A percentile compares a stretch with the other conserved stretches of the same genome.
Evolutionary conservation across 1,140 invertebrate genomes (phyloP).

Genomic region (Mamestra configurata): DNA sequence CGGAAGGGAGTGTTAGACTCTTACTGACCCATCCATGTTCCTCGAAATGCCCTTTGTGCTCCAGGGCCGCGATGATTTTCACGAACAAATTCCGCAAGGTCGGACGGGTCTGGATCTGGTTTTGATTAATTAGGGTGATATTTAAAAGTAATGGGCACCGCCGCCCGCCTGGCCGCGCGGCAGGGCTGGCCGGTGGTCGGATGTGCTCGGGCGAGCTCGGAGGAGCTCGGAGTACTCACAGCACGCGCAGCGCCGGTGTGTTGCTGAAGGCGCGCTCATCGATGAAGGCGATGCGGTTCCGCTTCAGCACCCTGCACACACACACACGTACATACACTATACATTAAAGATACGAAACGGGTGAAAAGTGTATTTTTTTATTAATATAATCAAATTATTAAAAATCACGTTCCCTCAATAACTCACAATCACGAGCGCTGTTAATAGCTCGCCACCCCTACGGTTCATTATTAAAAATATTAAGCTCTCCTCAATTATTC

Average conservation of each 20-base stretch:
- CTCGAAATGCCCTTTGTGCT: too few species aligned
- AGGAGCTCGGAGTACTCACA: constrained; percentile 87
- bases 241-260: constrained; percentile 81
- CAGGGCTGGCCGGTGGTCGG: too few species aligned
- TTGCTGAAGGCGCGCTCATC: constrained; percentile 89
- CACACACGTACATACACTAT: neutral
- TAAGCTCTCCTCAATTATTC: neutral
- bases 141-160: neutral
- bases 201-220: too few species aligned
- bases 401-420: too few species aligned
- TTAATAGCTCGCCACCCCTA: neutral
- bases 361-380: too few species aligned
- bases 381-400: too few species aligned
- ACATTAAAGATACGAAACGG: neutral
- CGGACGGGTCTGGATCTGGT: neutral
- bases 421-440: too few species aligned
- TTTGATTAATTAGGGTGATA: constrained; percentile 7
- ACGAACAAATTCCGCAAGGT: too few species aligned
- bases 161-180: too few species aligned
- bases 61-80: too few species aligned
- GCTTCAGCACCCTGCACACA: constrained; percentile 89
- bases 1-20: too few species aligned
- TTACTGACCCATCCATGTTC: too few species aligned
- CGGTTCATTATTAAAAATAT: neutral
- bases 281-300: constrained; percentile 90